Conservation (phyloP, 2,797 vertebrate genomes). For the Pogoniulus pusillus region DNA sequence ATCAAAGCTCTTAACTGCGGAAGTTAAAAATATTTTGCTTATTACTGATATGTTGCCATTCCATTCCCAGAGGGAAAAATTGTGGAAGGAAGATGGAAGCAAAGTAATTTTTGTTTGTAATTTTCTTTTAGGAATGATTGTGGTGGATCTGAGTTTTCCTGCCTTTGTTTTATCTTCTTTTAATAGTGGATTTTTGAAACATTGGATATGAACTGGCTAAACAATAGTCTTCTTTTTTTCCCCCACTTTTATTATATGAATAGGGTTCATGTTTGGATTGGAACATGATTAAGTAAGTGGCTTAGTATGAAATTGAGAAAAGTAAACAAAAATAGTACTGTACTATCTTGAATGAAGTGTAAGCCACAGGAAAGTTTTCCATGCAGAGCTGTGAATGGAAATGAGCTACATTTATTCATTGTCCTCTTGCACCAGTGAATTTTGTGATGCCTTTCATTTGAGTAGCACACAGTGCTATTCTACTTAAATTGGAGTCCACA, state of each 20-base stretch:
- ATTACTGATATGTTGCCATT: background rate
- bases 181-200: background rate
- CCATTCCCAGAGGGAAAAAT: background rate
- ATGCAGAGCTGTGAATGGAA: background rate
- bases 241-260: background rate
- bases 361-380: background rate
- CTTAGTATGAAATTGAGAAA: background rate
- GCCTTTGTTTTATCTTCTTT: constrained; percentile 12
- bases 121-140: background rate
- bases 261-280: background rate
- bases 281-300: background rate
- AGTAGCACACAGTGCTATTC: background rate
- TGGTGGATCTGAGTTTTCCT: background rate
- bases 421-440: background rate
- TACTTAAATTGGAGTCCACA: background rate
- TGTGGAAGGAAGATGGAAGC: background rate
- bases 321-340: background rate
- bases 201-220: background rate
- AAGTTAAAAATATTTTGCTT: background rate
- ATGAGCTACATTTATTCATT: background rate
- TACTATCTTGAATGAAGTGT: background rate
- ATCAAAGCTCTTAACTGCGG: background rate
- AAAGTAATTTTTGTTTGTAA: background rate
- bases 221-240: background rate
- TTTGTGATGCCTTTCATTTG: background rate